These are phyloP conservation scores for Pomatostomus ruficeps DNA, from an alignment of 2,113 vertebrate species.

Conservation along the genomic window DNA sequence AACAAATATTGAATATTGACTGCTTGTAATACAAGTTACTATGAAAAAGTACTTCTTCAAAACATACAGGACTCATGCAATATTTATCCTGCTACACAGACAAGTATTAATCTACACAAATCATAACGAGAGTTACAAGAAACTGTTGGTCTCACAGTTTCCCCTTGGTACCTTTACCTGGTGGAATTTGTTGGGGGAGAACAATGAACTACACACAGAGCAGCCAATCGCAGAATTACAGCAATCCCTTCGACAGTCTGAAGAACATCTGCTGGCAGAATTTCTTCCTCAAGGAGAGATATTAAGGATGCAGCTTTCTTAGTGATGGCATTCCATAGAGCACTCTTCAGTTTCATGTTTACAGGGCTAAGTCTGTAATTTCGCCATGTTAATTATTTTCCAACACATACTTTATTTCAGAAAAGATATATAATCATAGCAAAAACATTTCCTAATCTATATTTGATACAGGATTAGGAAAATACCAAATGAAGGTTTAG, in stretches of 20 bases:
- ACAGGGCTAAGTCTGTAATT: conserved; percentile 68
- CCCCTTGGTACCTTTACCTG: conserved; percentile 48
- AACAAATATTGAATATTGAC: neutral
- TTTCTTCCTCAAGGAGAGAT: conserved; percentile 61
- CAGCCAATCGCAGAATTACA: conserved; percentile 77
- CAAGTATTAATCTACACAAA: neutral
- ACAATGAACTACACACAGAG: conserved; percentile 76
- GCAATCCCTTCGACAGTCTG: conserved; percentile 77
- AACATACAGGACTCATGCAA: neutral
- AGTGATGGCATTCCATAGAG: conserved; percentile 78
- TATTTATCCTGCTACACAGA: neutral
- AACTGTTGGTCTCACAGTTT: neutral
- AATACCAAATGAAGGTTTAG: neutral
- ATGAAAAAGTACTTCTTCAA: neutral
- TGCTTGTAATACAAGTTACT: neutral
- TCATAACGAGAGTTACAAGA: neutral
- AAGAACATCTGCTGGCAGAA: conserved; percentile 4
- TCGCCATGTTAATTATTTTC: neutral
- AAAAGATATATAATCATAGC: neutral
- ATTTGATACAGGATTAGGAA: neutral
- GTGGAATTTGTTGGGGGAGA: conserved; percentile 1
- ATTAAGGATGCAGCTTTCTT: conserved; percentile 77
- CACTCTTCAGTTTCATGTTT: conserved; percentile 77
- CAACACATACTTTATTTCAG: neutral
- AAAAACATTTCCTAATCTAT: neutral